phyloP scores from a whole-genome alignment of 2,113 vertebrate species.

The Halichoerus grypus region DNA sequence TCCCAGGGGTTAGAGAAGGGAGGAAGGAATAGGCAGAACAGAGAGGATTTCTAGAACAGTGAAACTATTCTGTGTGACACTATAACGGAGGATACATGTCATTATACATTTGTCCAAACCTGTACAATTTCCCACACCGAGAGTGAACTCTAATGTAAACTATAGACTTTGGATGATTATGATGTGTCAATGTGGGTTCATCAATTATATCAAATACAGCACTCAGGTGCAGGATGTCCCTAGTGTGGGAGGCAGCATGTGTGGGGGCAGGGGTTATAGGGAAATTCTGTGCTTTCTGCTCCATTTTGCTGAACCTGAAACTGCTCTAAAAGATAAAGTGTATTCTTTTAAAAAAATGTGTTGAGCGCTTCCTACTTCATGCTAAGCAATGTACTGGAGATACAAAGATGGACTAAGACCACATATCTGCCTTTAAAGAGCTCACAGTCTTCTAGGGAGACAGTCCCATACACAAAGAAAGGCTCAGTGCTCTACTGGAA shows the following conservation, averaged over 20 bases:
- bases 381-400: not conserved
- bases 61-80: not conserved
- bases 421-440: not conserved
- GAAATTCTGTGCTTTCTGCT: not conserved
- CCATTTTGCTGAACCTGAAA: not conserved
- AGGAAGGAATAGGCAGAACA: not conserved
- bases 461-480: not conserved
- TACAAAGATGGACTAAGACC: not conserved
- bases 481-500: not conserved
- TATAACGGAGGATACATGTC: not conserved
- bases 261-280: not conserved
- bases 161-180: not conserved
- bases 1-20: not conserved
- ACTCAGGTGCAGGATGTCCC: not conserved
- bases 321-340: not conserved
- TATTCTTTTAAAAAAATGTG: not conserved
- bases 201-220: fast-evolving
- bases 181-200: no score
- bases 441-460: not conserved
- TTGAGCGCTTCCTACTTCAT: not conserved
- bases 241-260: not conserved
- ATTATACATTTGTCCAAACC: not conserved
- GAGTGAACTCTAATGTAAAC: not conserved
- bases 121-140: not conserved
- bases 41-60: not conserved